Evolutionary conservation across 2,888 invertebrate genomes (phyloP), one percentile per base, ranked within the genome.

Genomic region (Nomada lathburiana): DNA sequence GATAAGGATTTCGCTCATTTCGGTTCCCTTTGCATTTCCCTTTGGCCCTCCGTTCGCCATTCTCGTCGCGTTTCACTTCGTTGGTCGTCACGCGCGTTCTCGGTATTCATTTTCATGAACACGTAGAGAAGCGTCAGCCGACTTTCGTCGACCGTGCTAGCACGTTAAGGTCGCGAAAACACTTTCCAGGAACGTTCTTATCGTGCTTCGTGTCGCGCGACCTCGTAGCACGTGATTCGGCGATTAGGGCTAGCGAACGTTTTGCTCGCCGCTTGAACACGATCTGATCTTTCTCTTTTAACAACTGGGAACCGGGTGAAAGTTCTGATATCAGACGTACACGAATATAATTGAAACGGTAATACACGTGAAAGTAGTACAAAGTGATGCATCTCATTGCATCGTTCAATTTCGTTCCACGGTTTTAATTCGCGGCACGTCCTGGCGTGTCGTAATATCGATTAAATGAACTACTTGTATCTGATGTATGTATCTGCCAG

Each of bases 161-260:
- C 80, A 83, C 88, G 89, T 89, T 90, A 89, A 89, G 88, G 85
- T 89, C 88, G 85, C 69, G 76, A 82, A 69, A 80, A 75, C 76
- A 77, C 82, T 89, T 87, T 76, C 76, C 71, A 86, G 87, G 87
- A 81, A 88, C 86, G 78, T 83, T 82, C 88, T 92, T 92, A 89
- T 90, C 91, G 84, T 60, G 67, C 74, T 67, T 73, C 63, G 11
- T 72, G 69, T 81, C 76, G 81, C 79, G 83, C 83, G 89, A 88
- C 89, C 87, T 90, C 85, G 86, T 84, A 84, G 88, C 92, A 92
- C 92, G 92, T 91, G 89, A 92, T 92, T 86, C 82, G 80, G 89
- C 89, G 91, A 92, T 92, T 92, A 92, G 88, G 88, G 67, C 76
- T 84, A 75, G 77, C 76, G 78, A 78, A 71, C 78, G 74, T 85